Base-by-base conservation (phyloP, 2,113 vertebrate species). In the Ageneiosus marmoratus region DNA sequence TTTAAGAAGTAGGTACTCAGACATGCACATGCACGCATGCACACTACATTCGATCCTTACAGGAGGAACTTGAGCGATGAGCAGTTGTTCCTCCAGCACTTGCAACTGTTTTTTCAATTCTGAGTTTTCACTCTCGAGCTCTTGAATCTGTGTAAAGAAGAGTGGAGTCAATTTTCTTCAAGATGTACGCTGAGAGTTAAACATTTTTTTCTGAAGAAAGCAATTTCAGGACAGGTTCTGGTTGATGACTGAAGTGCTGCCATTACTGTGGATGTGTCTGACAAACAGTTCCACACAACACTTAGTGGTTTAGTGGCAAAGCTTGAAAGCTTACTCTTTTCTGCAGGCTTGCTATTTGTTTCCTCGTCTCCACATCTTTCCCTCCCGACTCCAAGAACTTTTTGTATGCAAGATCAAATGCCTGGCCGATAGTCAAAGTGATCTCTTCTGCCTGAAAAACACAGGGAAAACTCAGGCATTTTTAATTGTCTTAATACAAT, bases 301-400 rank as follows among this genome's bases (percentile, higher is more conserved):
- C 10, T 20, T 24, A 69, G 22, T 22, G 37, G 18, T 70, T 70
- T 24, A 6, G 67, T n/a, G 22, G 11, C 24, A n/a, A 24, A 11
- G 18, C 34, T 79, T 32, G n/a, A 10, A 53, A 37, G 29, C 96
- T 89, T 92, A 99, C 98, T 94, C 96, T 94, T 92, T 98, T 99
- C 92, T 99, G 97, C 78, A 99, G 92, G 58, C 87, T 95, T 85
- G 96, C 96, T 70, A 99, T 97, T 94, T 99, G 98, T 91, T 99
- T 99, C 90, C 97, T 95, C 41, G 98, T 97, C 87, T 99, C 98
- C 82, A 99, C 98, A 29, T 99, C 98, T 94, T 99, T 99, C 88
- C 98, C 98, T 89, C 98, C 98, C 0, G 98, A 99, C 92, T 99
- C 98, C 90, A 99, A 93, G 89, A 99, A 99, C 90, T 99, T 99